Evolutionary conservation across 2,113 vertebrate species (phyloP), one percentile per base, ranked within the genome.

Genomic region (Stigmatopora argus): DNA sequence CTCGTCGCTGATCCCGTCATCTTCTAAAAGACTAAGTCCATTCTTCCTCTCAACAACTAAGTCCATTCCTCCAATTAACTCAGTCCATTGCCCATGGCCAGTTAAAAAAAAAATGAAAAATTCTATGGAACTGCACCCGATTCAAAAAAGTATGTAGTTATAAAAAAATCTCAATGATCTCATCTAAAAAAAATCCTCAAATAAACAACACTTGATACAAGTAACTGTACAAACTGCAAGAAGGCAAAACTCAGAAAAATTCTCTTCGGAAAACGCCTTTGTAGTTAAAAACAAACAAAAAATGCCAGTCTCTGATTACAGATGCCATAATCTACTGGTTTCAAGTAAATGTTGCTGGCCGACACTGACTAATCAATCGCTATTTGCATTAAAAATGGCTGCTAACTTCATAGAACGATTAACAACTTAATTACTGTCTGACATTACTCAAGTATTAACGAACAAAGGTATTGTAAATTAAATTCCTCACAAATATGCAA

Each of bases 1-100:
- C 66, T 48, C 74, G 65, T 13, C 31, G 69, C 68, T 57, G 83
- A 78, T 85, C 77, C 78, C 71, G 49, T 3, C 71, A 77, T 84
- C 69, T 75, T 85, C 77, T 82, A 83, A 80, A n/a, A 69, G 64
- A 77, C 87, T 89, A 84, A 84, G 86, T 89, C 86, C 90, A 86
- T 87, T 70, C 41, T 51, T 69, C 67, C 62, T 38, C 21, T 21
- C 23, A 23, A 73, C 46, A 80, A 79, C 83, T 83, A 76, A 88
- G 88, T 90, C 86, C 85, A 78, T 77, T 74, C 47, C 59, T 67
- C 67, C 47, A 1, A 48, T 64, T 65, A 69, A 75, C 74, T 69
- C 48, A 81, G 74, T 77, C 79, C 79, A 75, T 70, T 19, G 15
- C 1, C 19, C 2, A 31, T 15, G 49, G 49, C 49, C n/a, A 19